A percentile compares a stretch with the other conserved stretches of the same genome.
Conservation (phyloP, 1,140 invertebrate genomes). For the Trachelipus rathkii region DNA sequence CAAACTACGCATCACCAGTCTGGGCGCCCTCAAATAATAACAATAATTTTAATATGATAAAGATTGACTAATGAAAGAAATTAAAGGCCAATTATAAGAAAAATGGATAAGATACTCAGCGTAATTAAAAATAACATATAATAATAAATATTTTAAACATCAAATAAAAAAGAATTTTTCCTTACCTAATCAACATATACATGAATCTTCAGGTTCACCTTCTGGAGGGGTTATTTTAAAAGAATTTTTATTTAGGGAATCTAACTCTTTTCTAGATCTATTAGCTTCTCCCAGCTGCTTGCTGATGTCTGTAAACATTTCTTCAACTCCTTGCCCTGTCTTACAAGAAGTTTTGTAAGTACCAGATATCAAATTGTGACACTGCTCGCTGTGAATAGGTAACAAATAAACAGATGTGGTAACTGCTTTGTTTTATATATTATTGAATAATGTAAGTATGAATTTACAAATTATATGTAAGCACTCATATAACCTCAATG, state of each 20-base stretch:
- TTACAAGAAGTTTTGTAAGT: conserved; percentile 89
- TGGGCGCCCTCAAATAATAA: too few species aligned
- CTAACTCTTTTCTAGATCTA: conserved; percentile 42
- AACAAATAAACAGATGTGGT: conserved; percentile 3
- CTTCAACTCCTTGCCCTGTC: conserved; percentile 75
- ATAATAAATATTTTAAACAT: too few species aligned
- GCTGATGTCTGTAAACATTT: conserved; percentile 86
- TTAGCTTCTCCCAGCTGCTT: conserved; percentile 67
- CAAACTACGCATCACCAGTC: too few species aligned
- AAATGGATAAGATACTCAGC: too few species aligned
- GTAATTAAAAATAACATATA: too few species aligned
- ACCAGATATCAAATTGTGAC: conserved; percentile 80
- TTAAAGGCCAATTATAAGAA: too few species aligned
- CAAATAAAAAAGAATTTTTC: too few species aligned
- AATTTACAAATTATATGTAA: not conserved
- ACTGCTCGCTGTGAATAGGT: conserved; percentile 70
- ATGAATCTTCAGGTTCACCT: conserved; percentile 39
- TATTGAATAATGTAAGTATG: not conserved
- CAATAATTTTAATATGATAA: too few species aligned
- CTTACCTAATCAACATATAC: conserved; percentile 36
- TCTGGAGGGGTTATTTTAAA: conserved; percentile 43
- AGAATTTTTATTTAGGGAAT: conserved; percentile 41
- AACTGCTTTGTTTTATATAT: not conserved
- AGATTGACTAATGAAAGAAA: too few species aligned
- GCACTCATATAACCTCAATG: not conserved